These are phyloP conservation scores for Chionomys nivalis DNA, from an alignment of 2,113 vertebrate species.

Conservation along the genomic window DNA sequence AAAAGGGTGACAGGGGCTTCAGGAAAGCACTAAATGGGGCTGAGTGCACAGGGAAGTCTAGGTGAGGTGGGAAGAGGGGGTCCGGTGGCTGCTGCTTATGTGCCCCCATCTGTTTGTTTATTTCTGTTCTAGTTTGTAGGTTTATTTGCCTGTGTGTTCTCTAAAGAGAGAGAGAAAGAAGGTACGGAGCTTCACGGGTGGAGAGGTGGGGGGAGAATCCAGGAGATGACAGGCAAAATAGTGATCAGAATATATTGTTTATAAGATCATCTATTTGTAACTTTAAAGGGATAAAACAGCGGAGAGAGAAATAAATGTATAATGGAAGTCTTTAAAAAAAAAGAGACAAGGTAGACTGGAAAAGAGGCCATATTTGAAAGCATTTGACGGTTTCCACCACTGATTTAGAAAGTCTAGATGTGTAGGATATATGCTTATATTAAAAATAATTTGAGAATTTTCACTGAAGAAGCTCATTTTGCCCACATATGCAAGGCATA, in stretches of 20 bases:
- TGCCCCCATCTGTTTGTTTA: not conserved
- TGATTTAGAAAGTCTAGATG: not conserved
- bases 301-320: too few species aligned
- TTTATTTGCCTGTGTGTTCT: not conserved
- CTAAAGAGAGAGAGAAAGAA: not conserved
- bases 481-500: not conserved
- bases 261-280: not conserved
- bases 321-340: not conserved
- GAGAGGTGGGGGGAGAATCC: not conserved
- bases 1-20: too few species aligned
- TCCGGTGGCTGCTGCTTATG: not conserved
- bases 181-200: not conserved
- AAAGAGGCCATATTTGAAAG: not conserved
- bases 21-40: not conserved
- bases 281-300: not conserved
- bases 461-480: not conserved
- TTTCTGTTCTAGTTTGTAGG: not conserved
- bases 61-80: not conserved
- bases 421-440: not conserved
- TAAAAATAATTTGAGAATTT: not conserved
- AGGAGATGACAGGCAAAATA: not conserved
- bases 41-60: not conserved
- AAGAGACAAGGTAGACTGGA: not conserved
- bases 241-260: not conserved
- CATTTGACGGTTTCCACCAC: not conserved